Conservation (phyloP, 1,140 invertebrate species). For the Acromyrmex charruanus region DNA sequence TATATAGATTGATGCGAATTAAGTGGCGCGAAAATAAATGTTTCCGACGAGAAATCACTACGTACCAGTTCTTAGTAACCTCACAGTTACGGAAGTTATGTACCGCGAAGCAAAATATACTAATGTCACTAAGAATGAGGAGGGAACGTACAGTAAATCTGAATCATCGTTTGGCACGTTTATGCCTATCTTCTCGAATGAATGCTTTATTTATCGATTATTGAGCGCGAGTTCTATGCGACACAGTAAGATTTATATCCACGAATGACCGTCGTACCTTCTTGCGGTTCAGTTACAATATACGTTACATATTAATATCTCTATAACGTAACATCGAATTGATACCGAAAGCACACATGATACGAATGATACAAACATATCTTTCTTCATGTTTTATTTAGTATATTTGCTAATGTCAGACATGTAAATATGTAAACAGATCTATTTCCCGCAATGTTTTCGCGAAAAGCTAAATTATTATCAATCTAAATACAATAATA, state of each 20-base stretch:
- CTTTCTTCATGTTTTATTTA: neutral
- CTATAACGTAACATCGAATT: neutral
- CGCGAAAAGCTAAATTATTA: neutral
- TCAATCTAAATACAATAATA: conserved; percentile 1
- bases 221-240: conserved; percentile 55
- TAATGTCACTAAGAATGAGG: conserved; percentile 67
- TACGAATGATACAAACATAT: neutral
- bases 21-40: conserved; percentile 63
- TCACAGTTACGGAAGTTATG: conserved; percentile 35
- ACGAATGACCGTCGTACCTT: conserved; percentile 29
- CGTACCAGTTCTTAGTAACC: conserved; percentile 44
- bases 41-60: conserved; percentile 59
- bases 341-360: neutral
- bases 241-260: conserved; percentile 69
- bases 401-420: neutral
- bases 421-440: neutral
- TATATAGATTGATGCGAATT: conserved; percentile 28
- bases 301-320: conserved; percentile 49
- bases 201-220: conserved; percentile 79
- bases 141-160: conserved; percentile 76
- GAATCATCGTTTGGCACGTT: conserved; percentile 78
- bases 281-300: neutral
- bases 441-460: conserved; percentile 14
- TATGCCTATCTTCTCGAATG: conserved; percentile 79
- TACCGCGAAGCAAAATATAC: conserved; percentile 68